Conservation (phyloP, 1,140 invertebrate species). For the Dendrolimus kikuchii region DNA sequence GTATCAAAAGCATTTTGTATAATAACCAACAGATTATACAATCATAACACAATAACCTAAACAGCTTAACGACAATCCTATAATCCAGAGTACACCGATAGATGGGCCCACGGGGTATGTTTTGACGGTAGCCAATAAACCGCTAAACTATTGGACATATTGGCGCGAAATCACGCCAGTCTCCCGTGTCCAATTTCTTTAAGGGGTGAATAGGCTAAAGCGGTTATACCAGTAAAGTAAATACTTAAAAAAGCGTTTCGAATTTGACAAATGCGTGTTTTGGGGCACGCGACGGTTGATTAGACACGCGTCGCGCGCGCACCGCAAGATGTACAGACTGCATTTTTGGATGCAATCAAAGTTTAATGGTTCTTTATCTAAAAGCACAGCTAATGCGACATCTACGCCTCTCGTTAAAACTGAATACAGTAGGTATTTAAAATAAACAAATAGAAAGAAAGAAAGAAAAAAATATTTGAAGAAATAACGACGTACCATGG, state of each 20-base stretch:
- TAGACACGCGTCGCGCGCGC: slow-evolving; percentile 34
- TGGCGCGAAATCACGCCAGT: slow-evolving; percentile 49
- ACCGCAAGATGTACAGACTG: slow-evolving; percentile 22
- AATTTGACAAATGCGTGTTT: slow-evolving; percentile 68
- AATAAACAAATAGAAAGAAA: too few relatives aligned
- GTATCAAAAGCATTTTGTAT: too few relatives aligned
- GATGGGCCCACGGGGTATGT: slow-evolving; percentile 27
- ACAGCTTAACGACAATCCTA: neutral
- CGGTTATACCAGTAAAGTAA: slow-evolving; percentile 41
- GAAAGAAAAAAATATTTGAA: too few relatives aligned
- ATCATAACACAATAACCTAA: too few relatives aligned
- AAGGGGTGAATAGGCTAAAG: slow-evolving; percentile 42
- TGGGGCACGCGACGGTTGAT: slow-evolving; percentile 56
- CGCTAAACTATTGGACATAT: slow-evolving; percentile 55
- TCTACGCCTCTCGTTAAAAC: neutral
- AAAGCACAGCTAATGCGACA: neutral
- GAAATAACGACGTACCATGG: too few relatives aligned
- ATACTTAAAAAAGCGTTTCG: slow-evolving; percentile 59
- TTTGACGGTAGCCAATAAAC: slow-evolving; percentile 34
- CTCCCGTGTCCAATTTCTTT: slow-evolving; percentile 57
- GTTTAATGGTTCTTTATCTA: slow-evolving; percentile 17
- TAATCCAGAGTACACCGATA: neutral
- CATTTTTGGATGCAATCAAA: slow-evolving; percentile 25
- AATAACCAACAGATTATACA: too few relatives aligned
- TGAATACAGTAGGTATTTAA: neutral